Evolutionary conservation across 2,113 vertebrate genomes (phyloP), one percentile per base, ranked within the genome.

Genomic region (Pseudorasbora parva): DNA sequence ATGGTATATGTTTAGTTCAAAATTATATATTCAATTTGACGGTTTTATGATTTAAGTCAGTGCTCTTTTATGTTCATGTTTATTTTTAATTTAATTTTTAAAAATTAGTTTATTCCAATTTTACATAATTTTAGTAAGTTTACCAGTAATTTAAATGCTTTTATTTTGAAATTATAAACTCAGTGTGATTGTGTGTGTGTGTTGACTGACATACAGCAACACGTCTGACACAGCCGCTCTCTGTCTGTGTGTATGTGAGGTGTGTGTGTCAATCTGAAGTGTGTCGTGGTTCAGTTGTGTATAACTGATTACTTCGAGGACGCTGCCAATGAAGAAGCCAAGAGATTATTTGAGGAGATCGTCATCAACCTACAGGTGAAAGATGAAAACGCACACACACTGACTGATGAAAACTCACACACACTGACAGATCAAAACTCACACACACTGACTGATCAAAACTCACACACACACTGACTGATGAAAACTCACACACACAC

Each of bases 301-400:
- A 96, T 92, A 0, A 91, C 91, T 0, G 97, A 98, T 88, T 97
- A 98, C 90, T 98, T 98, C 88, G 96, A 97, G 80, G 96, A 98
- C 17, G 94, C 96, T 1, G 94, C 95, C 81, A 94, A 94, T 84
- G 93, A 95, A 0, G 97, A 98, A 64, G 96, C 96, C 84, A 94
- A 93, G 89, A 96, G 93, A 66, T 93, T 97, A 89, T 98, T 97
- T 91, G 94, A 96, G 30, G 97, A 98, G 79, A 97, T 97, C 90
- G 92, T 98, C 77, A 94, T 92, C 89, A 98, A 96, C 9, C 93
- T 99, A 23, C 95, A 96, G 96, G 97, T 97, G 77, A 85, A 41
- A 6, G 33, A 30, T 30, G 1, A 30, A 30, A 30, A 2, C 30
- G 1, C 30, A 30, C 30, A 30, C 30, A 37, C 33, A 30, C 30